Evolutionary conservation across 2,113 vertebrate genomes (phyloP), one percentile per base, ranked within the genome.

Genomic region (Rattus rattus): DNA sequence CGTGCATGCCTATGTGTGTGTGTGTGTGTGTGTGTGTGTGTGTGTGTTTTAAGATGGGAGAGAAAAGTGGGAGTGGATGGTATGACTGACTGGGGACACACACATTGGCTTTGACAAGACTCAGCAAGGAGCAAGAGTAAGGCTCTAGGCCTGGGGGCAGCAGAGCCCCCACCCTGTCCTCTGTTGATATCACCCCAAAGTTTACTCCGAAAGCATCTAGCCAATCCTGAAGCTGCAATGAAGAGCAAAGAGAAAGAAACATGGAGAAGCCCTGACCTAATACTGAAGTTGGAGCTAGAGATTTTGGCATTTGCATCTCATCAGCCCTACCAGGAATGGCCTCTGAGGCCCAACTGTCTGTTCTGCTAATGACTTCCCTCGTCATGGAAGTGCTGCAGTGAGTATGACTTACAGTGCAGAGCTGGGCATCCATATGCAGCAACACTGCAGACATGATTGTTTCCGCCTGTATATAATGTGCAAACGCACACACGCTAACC

Each of bases 381-480:
- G 3, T 92, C 85, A 54, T 47, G 26, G 52, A 19, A 73, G 26
- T 52, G 28, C 36, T 59, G 13, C 56, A 59, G 16, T 69, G 47
- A 12, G 19, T 43, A 8, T 33, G 2, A 30, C 22, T 54, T 80
- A 84, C 7, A 52, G 1, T 5, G 33, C 19, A 7, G 43, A 28
- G 20, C 49, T 14, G 39, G 8, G 1, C 30, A 67, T 11, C 49
- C 3, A 36, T 1, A 11, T 22, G 56, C 11, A 2, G 47, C 12
- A 70, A 4, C 36, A 7, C 2, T 47, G 3, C 30, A 39, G n/a
- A 43, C 72, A 6, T 16, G 4, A 52, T 6, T 3, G 4, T 2
- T 3, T 14, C 5, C 0, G n/a, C 17, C 12, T 33, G 1, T 16
- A 22, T 24, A 7, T 20, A 12, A 33, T 9, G 1, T 76, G 63